Evolutionary conservation across 2,797 vertebrate genomes (phyloP), one percentile per base, ranked within the genome.

Genomic region (Phrynocephalus guinanensis): DNA sequence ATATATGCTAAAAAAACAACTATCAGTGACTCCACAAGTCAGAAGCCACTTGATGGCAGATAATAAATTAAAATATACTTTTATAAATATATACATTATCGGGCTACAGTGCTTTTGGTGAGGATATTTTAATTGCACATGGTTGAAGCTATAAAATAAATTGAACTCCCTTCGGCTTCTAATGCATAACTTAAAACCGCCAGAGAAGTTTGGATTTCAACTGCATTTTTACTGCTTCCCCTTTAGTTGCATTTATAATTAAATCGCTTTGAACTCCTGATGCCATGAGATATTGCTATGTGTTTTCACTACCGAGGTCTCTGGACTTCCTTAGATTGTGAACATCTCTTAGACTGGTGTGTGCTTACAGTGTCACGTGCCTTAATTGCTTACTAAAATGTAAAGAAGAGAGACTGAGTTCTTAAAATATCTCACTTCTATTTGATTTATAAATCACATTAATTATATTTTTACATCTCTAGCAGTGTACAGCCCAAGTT

Each of bases 401-500:
- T 44, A 3, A 75, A n/a, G 30, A 30, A 38, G 48, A 44, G 20
- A 67, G 30, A 81, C 10, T n/a, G 90, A 95, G 95, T 94, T 95
- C 94, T 94, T 96, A 96, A 96, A 96, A 96, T 96, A 96, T 95
- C 94, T 96, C 90, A 94, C 87, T 96, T 96, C 93, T 92, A 95
- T 96, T 96, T 92, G 93, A 96, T 96, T 96, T 97, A 96, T 96
- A 97, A 96, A 96, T 96, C 93, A 95, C 95, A 96, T 96, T 97
- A 97, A 97, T 97, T 97, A 97, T 76, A 97, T 96, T 96, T 38
- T 95, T 94, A 94, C 95, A 95, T 96, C 93, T 96, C 95, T 93
- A 96, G 83, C 95, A 91, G 94, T 91, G 86, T 94, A 93, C 93
- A 95, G 94, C 93, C 94, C 95, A 95, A 96, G 94, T 91, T 95